phyloP scores from a whole-genome alignment of 2,797 vertebrate species.

The Rhinogobio ventralis region DNA sequence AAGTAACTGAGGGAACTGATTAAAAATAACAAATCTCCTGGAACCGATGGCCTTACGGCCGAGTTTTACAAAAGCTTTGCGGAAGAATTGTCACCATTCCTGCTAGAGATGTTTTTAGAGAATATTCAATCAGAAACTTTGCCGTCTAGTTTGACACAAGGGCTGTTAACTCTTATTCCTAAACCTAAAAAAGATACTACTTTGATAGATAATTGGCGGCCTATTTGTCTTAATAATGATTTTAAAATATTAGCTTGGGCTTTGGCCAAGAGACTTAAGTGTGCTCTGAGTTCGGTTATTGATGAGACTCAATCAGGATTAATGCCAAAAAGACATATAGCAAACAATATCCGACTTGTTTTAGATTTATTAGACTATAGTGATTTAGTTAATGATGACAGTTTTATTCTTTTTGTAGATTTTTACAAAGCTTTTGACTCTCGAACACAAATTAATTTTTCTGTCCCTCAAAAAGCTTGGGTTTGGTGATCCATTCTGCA shows the following conservation, averaged over 20 bases:
- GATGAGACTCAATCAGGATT: too few relatives aligned
- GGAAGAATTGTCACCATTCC: neutral
- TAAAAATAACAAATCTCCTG: conserved; percentile 15
- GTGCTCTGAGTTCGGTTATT: too few relatives aligned
- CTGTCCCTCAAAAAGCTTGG: too few relatives aligned
- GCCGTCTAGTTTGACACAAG: conserved; percentile 1
- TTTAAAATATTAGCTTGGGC: too few relatives aligned
- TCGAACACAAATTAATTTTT: too few relatives aligned
- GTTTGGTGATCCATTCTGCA: too few relatives aligned
- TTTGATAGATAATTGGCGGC: neutral
- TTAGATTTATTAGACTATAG: too few relatives aligned
- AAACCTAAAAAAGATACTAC: neutral
- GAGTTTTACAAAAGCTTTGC: conserved; percentile 21
- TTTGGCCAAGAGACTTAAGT: too few relatives aligned
- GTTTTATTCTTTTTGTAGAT: too few relatives aligned
- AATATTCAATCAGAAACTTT: conserved; percentile 2
- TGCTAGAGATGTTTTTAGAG: neutral
- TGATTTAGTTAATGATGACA: neutral
- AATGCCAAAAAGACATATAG: too few relatives aligned
- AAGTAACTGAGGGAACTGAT: too few relatives aligned
- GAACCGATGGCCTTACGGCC: neutral
- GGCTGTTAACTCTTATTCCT: neutral
- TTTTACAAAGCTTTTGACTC: too few relatives aligned
- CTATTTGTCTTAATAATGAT: neutral
- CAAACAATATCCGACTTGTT: neutral